Base-by-base conservation (phyloP, 2,888 invertebrate genomes). In the Tetramorium bicarinatum region DNA sequence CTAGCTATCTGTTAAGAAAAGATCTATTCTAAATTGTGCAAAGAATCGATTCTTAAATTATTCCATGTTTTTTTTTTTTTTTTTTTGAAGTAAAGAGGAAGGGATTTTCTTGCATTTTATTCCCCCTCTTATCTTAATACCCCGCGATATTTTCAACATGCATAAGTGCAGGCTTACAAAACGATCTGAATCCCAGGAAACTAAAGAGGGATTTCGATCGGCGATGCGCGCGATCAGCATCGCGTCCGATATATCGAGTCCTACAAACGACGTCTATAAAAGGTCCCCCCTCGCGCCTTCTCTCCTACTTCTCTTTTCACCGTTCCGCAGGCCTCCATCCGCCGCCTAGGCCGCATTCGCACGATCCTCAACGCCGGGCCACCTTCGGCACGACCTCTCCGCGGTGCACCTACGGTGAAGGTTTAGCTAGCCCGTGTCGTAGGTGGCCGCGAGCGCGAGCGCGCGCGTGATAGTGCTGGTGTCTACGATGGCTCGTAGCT, bases 351-450 rank as follows among this genome's bases (percentile, higher is more conserved):
- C 91, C 87, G 85, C 91, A 90, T 94, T 94, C 94, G 94, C 94
- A 94, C 94, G 93, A 94, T 93, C 92, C 92, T 93, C 93, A 86
- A 91, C 91, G 93, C 93, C 91, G 92, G 92, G 93, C 93, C 93
- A 93, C 93, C 93, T 93, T 93, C 93, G 90, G 92, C 93, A 92
- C 94, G 94, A 94, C 94, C 94, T 94, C 93, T 93, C 54, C 91
- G 64, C 85, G 86, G 77, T 90, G 90, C 90, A 90, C 87, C 88
- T 90, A 90, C 89, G 89, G 90, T 88, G 88, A 88, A 88, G 87
- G 87, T 89, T 90, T 88, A 72, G 84, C 84, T 83, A 49, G 66
- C 52, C 76, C 85, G 84, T 90, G 87, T 90, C 90, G 87, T 90
- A 90, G 90, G 90, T 90, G 90, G 90, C 83, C 90, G 82, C 61